These are phyloP conservation scores for Mythimna vitellina DNA, from an alignment of 2,888 invertebrate genomes.

Conservation along the genomic window DNA sequence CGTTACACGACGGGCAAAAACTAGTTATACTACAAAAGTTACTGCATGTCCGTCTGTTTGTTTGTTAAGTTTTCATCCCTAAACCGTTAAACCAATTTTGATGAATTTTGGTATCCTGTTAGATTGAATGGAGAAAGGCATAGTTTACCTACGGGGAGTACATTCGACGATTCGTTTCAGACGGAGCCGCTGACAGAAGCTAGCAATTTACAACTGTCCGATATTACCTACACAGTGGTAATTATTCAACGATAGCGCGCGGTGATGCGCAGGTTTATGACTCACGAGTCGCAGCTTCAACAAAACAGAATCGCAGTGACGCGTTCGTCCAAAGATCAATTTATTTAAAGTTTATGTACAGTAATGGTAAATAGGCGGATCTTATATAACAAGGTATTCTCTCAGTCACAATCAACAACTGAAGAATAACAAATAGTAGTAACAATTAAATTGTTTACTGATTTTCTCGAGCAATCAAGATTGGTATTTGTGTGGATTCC, in stretches of 20 bases:
- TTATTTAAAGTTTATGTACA: too few species aligned
- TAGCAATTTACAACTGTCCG: background rate
- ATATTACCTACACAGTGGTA: background rate
- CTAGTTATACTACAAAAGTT: too few species aligned
- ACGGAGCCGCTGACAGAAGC: background rate
- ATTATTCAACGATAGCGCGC: background rate
- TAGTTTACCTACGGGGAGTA: background rate
- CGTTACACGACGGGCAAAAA: too few species aligned
- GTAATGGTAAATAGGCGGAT: too few species aligned
- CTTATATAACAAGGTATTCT: background rate
- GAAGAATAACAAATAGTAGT: conserved; percentile 27
- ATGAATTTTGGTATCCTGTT: background rate
- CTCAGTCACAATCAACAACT: conserved; percentile 1
- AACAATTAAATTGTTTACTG: conserved; percentile 16
- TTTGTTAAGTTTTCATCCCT: background rate
- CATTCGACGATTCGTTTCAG: background rate
- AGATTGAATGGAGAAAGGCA: background rate
- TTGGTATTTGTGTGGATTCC: conserved; percentile 2
- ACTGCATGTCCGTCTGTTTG: too few species aligned
- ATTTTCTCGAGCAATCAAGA: background rate
- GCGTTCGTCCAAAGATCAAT: too few species aligned
- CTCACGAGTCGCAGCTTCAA: background rate
- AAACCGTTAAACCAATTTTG: background rate
- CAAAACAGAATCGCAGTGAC: background rate
- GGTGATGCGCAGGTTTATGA: background rate